phyloP scores from a whole-genome alignment of 2,888 invertebrate genomes.

The Doris montereyensis region DNA sequence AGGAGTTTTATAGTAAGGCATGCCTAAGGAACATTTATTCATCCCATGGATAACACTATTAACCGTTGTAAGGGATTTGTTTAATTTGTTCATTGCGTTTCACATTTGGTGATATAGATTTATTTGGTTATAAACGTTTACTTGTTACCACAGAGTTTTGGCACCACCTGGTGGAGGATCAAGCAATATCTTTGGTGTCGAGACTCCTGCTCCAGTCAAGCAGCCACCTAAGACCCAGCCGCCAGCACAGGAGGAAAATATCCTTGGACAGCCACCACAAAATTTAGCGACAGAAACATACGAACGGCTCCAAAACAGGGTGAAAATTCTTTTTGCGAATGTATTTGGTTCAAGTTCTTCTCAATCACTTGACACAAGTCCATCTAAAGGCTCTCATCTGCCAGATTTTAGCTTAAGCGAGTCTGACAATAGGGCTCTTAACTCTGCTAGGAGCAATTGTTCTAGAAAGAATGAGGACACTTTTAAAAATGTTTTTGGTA shows the following conservation, averaged over 20 bases:
- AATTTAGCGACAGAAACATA: not conserved
- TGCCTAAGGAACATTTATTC: too few relatives aligned
- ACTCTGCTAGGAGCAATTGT: too few relatives aligned
- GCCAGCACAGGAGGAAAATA: not conserved
- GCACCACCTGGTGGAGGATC: constrained; percentile 63
- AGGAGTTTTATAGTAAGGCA: too few relatives aligned
- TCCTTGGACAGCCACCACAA: not conserved
- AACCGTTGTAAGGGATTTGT: too few relatives aligned
- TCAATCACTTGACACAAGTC: too few relatives aligned
- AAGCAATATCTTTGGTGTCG: constrained; percentile 59
- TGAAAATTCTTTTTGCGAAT: constrained; percentile 45
- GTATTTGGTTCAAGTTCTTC: constrained; percentile 44
- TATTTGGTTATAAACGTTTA: too few relatives aligned
- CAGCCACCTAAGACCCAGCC: constrained; percentile 18
- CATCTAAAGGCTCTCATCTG: too few relatives aligned
- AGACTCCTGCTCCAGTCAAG: constrained; percentile 36
- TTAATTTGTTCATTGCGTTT: too few relatives aligned
- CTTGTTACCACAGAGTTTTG: constrained; percentile 61
- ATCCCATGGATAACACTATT: too few relatives aligned
- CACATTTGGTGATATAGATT: too few relatives aligned
- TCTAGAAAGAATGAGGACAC: not conserved
- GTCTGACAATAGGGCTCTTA: too few relatives aligned
- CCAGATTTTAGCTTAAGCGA: too few relatives aligned
- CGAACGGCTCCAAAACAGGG: constrained; percentile 43
- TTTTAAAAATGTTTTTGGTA: constrained; percentile 28